Evolutionary conservation across 2,113 vertebrate genomes (phyloP).

Genomic region (Jacana jacana): DNA sequence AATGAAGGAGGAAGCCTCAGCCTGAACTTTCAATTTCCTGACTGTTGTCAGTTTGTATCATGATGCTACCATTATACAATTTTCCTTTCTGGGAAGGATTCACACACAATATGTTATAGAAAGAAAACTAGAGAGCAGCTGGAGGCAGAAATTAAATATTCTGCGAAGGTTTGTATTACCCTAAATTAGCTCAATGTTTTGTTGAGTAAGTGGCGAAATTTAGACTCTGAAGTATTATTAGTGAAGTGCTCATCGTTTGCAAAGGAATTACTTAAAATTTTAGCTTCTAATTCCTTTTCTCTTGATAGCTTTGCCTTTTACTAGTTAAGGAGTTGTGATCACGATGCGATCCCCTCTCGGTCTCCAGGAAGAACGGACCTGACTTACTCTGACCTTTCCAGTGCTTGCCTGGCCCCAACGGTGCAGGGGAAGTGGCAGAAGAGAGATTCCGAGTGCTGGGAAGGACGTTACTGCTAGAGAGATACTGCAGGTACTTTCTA

Average conservation of each 20-base stretch:
- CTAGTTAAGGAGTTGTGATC: background rate
- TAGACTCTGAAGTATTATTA: background rate
- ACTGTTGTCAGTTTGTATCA: background rate
- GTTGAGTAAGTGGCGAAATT: background rate
- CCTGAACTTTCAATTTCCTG: slow-evolving; percentile 43
- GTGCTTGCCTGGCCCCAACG: background rate
- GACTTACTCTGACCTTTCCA: background rate
- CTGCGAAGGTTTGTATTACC: background rate
- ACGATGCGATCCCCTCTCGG: background rate
- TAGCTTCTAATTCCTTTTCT: background rate
- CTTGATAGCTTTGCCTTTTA: background rate
- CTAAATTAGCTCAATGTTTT: background rate
- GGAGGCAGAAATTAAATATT: slow-evolving; percentile 6
- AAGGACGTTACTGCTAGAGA: background rate
- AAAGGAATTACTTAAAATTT: background rate
- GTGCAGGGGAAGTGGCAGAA: background rate
- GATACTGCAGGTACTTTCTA: fast-evolving
- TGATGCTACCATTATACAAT: background rate
- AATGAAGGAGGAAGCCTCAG: background rate
- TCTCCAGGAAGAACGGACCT: background rate
- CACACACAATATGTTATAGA: background rate
- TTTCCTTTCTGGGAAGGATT: background rate
- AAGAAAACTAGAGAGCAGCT: background rate
- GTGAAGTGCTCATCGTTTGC: background rate
- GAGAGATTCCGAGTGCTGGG: fast-evolving